Conservation (phyloP, 2,113 vertebrate species). For the Pseudopodoces humilis region DNA sequence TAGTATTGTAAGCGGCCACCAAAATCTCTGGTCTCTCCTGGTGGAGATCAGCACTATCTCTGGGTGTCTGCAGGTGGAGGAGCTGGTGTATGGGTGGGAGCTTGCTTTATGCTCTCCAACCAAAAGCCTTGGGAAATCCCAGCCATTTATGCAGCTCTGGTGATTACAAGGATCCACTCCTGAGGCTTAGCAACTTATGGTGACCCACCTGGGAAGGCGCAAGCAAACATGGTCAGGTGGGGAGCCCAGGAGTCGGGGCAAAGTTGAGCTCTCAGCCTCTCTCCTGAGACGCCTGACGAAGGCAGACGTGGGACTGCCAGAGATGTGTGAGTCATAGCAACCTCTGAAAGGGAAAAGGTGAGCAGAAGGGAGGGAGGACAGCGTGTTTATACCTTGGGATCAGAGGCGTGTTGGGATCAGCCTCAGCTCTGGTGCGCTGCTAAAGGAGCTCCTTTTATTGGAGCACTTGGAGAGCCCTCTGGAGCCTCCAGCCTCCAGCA, state of each 20-base stretch:
- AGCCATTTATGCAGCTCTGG: background rate
- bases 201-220: background rate
- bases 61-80: background rate
- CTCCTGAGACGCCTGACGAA: background rate
- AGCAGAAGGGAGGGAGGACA: background rate
- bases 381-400: background rate
- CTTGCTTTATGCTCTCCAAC: background rate
- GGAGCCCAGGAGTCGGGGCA: background rate
- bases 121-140: background rate
- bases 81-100: background rate
- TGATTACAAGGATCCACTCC: background rate
- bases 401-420: conserved; percentile 6
- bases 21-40: background rate
- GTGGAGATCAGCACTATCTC: background rate
- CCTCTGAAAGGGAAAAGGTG: background rate
- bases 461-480: background rate
- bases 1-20: background rate
- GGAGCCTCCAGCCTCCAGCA: background rate
- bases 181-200: background rate
- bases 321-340: background rate
- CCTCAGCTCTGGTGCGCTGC: background rate
- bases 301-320: background rate
- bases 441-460: background rate
- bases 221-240: accelerated
- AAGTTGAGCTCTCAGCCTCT: background rate